phyloP scores from a whole-genome alignment of 1,140 invertebrate species.

The Nasonia longicornis region DNA sequence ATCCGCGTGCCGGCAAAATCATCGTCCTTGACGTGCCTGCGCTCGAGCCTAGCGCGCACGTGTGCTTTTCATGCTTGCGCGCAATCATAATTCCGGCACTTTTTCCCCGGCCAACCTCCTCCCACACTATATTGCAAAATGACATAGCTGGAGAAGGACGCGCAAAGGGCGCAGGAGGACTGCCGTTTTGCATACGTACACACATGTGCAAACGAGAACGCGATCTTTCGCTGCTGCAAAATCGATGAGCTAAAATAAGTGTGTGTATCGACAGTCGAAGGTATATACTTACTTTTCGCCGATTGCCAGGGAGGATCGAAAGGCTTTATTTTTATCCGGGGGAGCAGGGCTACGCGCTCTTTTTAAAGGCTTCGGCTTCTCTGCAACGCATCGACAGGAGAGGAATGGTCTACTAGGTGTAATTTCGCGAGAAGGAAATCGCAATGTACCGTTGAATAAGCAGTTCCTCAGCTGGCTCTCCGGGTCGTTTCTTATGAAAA shows the following conservation, averaged over 20 bases:
- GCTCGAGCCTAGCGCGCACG: not conserved
- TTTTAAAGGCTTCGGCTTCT: not conserved
- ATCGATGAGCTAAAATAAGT: constrained; percentile 16
- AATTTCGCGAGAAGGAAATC: not conserved
- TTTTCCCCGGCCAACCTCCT: not conserved
- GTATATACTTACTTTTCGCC: not conserved
- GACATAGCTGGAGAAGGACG: not conserved
- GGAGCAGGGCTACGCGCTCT: not conserved
- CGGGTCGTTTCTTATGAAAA: not conserved
- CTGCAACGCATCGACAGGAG: not conserved
- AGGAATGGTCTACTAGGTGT: not conserved
- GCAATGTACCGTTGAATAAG: not conserved
- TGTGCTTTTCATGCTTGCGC: not conserved
- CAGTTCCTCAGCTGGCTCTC: too few relatives aligned
- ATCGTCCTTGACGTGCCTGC: not conserved
- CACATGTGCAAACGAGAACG: not conserved
- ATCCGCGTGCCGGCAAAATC: not conserved
- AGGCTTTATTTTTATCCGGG: constrained; percentile 13
- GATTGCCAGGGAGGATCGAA: not conserved
- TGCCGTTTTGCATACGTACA: not conserved
- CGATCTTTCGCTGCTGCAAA: not conserved
- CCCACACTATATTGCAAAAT: not conserved
- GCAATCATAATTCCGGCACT: not conserved
- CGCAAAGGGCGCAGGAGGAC: not conserved
- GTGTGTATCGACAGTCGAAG: not conserved